Evolutionary conservation across 2,888 invertebrate species (phyloP), one percentile per base, ranked within the genome.

Genomic region (Cantharis lateralis): DNA sequence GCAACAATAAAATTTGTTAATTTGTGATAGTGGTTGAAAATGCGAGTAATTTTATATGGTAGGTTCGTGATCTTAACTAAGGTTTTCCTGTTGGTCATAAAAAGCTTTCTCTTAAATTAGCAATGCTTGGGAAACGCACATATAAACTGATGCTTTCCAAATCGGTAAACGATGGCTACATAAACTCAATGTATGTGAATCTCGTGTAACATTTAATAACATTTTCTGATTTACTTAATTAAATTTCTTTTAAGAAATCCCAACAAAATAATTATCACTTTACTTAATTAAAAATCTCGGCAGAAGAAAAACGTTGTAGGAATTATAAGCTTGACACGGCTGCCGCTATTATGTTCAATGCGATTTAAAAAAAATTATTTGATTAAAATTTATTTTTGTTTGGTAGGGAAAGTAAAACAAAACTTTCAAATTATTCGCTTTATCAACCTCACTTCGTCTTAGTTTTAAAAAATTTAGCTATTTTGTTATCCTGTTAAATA

Each of bases 71-170:
- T 75, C 78, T 72, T 70, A 18, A 68, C 66, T 26, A 74, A 74
- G 69, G 71, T 78, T 72, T 72, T 74, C 75, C 68, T 71, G 28
- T 69, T 48, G 62, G 72, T 71, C 61, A 72, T 78, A 78, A 78
- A 28, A 78, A 78, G 78, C 78, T 78, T 74, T 78, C 75, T 78
- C 78, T 72, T 78, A 78, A 78, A 78, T 78, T 78, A 78, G 74
- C 75, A 74, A 78, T 74, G 75, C 61, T 74, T 70, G 72, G 72
- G 75, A 63, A 63, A 63, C 28, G 62, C 62, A 72, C 68, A 72
- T 70, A 78, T 66, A 66, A 66, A 66, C 20, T 66, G 64, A 74
- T 78, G 78, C 75, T 78, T 75, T 72, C 78, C 72, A 72, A 78
- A 75, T 78, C 78, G 72, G 71, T 75, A 72, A 75, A 72, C 74